Evolutionary conservation across 2,113 vertebrate species (phyloP), one percentile per base, ranked within the genome.

Genomic region (Hydropotes inermis): DNA sequence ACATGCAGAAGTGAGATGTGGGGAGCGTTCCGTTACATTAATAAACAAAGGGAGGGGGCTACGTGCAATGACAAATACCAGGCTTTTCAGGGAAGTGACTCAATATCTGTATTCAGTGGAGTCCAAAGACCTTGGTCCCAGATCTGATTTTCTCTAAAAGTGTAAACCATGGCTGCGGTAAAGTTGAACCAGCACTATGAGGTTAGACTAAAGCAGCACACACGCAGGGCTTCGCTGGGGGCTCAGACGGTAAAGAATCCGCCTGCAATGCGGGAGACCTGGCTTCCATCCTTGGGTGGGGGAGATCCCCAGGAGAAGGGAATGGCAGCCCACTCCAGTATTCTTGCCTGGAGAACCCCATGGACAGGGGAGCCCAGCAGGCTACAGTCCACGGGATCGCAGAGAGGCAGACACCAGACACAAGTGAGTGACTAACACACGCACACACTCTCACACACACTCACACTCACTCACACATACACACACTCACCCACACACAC

Each of bases 161-260:
- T 39, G 3, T 25, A 36, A 12, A 10, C 57, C 1, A 0, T 10
- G 19, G 36, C 52, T 23, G 4, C 13, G 1, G 30, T 25, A 3
- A 21, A 11, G 43, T n/a, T 0, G 2, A 2, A 2, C 9, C 7
- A 7, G 52, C 76, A 4, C 39, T 12, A 7, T 54, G 7, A n/a
- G 7, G 8, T 9, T 13, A 39, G 17, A 17, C 17, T 2, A 12
- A 13, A 3, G 8, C 23, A 14, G 70, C 36, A 14, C 70, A 12
- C 55, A 57, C n/a, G 7, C n/a, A 36, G 33, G 64, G 64, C 4
- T 70, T 11, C 64, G n/a, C n/a, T 12, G 19, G 9, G 19, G 8
- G 19, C n/a, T 39, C 67, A 70, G 19, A 70, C 2, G 5, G 67
- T 3, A 3, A 39, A 23, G 19, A 6, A 70, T 23, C 67, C 2